A percentile compares a stretch with the other conserved stretches of the same genome.
Evolutionary conservation across 1,140 invertebrate species (phyloP).

Genomic region (Holotrichia oblita): DNA sequence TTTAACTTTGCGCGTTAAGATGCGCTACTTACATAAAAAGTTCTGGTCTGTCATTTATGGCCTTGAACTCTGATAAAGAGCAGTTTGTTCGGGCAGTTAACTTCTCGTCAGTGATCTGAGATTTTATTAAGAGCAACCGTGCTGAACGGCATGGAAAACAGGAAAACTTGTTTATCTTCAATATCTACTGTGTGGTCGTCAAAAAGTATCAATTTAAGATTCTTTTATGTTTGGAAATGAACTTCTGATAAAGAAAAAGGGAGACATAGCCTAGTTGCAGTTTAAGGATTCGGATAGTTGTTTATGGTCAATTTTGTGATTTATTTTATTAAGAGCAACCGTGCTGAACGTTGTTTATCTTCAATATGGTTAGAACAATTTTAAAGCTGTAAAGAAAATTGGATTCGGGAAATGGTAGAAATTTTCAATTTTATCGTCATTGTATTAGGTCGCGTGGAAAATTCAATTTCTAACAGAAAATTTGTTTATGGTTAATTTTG

Average conservation of each 20-base stretch:
- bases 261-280: not conserved
- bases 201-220: not conserved
- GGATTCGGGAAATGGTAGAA: too few relatives aligned
- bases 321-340: not conserved
- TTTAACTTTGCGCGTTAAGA: slow-evolving; percentile 4
- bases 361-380: not conserved
- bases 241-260: not conserved
- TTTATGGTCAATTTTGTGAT: slow-evolving; percentile 2
- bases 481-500: too few relatives aligned
- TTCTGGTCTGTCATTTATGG: slow-evolving; percentile 13
- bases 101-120: not conserved
- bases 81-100: slow-evolving; percentile 6
- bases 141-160: not conserved
- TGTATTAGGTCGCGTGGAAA: too few relatives aligned
- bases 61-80: not conserved
- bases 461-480: too few relatives aligned
- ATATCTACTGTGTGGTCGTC: not conserved
- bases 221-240: not conserved
- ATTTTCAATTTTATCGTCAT: too few relatives aligned
- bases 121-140: not conserved
- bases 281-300: not conserved
- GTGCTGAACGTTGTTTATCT: too few relatives aligned
- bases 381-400: too few relatives aligned
- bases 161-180: not conserved
- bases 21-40: not conserved